Evolutionary conservation across 1,140 invertebrate species (phyloP), one percentile per base, ranked within the genome.

Genomic region (Aphelinus atriplicis): DNA sequence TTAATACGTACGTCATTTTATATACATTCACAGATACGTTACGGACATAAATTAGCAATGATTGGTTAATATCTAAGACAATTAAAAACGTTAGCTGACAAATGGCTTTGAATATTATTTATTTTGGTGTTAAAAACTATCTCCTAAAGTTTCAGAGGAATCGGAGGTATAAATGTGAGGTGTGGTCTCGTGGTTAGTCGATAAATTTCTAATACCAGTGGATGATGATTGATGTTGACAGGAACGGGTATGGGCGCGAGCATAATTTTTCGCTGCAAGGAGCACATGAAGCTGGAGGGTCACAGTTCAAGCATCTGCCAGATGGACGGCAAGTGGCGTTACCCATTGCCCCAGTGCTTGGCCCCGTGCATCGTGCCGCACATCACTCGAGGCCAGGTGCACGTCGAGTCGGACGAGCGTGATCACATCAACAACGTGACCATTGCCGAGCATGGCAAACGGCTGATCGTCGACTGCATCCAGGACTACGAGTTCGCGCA

Each of bases 201-300:
- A 26, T 26, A 26, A 26, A 26, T 26, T 26, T 26, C 26, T 26
- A 26, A 26, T 26, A 26, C 26, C 26, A 26, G 26, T 26, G 26
- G 26, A 26, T 26, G 26, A 26, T 26, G 26, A 26, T 26, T 26
- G 9, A 26, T 70, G 55, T 53, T 51, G 2, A 9, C 71, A 88
- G 95, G 95, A 43, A 97, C 96, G 4, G 95, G 93, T 0, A 90
- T 97, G 45, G 97, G 96, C 0, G 93, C 96, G 0, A 96, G 95
- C 56, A 93, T 98, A 71, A 96, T 97, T 80, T 99, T 97, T 86
- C 92, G 96, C 42, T 99, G 98, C 85, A 94, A 95, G 81, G 95
- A 97, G 71, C 93, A 94, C 75, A 98, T 98, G 95, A 93, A 93
- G 77, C 93, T 98, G 83, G 93, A 95, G 71, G 97, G 96, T 0